Base-by-base conservation (phyloP, 2,888 invertebrate species). In the Chymomyza procnemis region DNA sequence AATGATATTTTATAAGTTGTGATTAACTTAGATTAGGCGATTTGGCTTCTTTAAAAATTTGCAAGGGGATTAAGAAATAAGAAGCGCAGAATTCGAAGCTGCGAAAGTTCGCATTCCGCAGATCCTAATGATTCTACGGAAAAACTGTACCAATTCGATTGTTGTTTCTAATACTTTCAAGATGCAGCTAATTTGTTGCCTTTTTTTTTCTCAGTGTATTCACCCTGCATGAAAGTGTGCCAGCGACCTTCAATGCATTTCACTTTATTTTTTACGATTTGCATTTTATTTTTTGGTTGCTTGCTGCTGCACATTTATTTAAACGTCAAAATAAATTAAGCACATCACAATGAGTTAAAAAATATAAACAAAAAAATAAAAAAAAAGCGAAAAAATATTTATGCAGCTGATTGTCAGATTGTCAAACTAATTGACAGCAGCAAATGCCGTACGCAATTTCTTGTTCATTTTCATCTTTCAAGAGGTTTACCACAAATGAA, bases 341-440 rank as follows among this genome's bases (percentile, higher is more conserved):
- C 16, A 18, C 50, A 19, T 41, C 34, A 12, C 34, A 41, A 41
- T 41, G 34, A 9, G 12, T 41, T 41, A 41, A 41, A 41, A 3
- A 41, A 26, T 26, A 26, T 26, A 26, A 26, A 26, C 3, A 26
- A 26, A 26, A 26, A 26, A 26, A 2, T 12, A 3, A 41, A 41
- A 41, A 41, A 3, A 41, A 41, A n/a, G n/a, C n/a, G n/a, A n/a
- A 41, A 12, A 41, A 14, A 41, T 41, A 41, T 41, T 41, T 41
- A 12, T 41, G 34, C 34, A 16, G 18, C 50, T 16, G 50, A 16
- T 50, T 16, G 50, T 19, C 55, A 61, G 64, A 50, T 60, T 66
- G 66, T 58, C 55, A 47, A 66, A 63, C 67, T 73, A 70, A 72
- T 76, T 76, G 68, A 54, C 64, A 50, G 48, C 54, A 21, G 19